These are phyloP conservation scores for Silurus lanzhouensis DNA, from an alignment of 2,797 vertebrate species.

Conservation along the genomic window DNA sequence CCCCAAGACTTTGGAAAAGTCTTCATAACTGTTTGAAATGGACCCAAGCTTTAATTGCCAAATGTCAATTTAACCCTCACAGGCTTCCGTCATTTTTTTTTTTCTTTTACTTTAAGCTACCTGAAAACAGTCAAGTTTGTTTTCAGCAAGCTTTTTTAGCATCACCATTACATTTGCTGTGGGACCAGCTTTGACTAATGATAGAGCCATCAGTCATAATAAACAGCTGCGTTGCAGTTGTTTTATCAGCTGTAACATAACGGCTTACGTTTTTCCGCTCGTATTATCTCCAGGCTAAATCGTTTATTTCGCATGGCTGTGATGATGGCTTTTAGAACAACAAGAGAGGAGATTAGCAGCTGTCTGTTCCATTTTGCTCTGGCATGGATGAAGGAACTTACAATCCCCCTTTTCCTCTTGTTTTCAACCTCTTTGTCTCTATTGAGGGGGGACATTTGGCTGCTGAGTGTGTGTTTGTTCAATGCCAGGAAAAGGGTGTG, in stretches of 20 bases:
- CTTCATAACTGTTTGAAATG: neutral
- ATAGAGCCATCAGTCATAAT: slow-evolving; percentile 18
- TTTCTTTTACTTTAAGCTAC: too few relatives aligned
- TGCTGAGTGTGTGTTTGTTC: neutral
- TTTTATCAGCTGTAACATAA: slow-evolving; percentile 19
- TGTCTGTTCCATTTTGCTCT: slow-evolving; percentile 8
- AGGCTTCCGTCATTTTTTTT: neutral
- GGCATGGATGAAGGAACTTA: neutral
- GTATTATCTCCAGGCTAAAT: neutral
- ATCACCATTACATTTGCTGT: neutral
- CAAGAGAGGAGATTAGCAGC: slow-evolving; percentile 7
- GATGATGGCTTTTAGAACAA: neutral
- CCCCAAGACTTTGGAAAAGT: too few relatives aligned
- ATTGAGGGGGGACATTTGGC: neutral
- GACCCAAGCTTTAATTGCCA: too few relatives aligned
- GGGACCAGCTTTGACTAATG: slow-evolving; percentile 5
- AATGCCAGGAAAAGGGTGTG: neutral
- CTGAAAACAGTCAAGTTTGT: neutral
- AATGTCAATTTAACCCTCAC: neutral
- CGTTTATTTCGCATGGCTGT: neutral
- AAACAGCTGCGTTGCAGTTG: slow-evolving; percentile 23
- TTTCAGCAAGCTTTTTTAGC: neutral
- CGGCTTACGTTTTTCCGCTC: neutral
- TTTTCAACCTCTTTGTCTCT: neutral
- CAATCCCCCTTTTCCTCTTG: neutral